phyloP scores from a whole-genome alignment of 2,113 vertebrate species.

The Ceyx cyanopectus region DNA sequence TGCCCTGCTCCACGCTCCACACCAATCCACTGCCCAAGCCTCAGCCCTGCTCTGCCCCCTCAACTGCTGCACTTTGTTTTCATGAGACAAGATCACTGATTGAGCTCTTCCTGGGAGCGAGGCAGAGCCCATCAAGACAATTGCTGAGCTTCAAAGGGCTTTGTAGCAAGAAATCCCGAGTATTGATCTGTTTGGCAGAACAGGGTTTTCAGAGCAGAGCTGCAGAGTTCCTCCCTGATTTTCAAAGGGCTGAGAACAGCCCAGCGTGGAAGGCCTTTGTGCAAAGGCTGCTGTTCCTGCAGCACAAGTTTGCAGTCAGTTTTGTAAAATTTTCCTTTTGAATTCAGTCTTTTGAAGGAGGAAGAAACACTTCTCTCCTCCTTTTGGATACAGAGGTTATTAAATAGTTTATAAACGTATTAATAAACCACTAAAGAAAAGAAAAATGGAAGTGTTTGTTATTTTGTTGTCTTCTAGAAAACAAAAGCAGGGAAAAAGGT shows the following conservation, averaged over 20 bases:
- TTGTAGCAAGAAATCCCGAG: not conserved
- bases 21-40: accelerated
- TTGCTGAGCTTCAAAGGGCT: not conserved
- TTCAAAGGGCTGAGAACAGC: not conserved
- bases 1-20: accelerated
- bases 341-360: not conserved
- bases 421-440: not conserved
- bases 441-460: not conserved
- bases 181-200: not conserved
- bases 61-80: not conserved
- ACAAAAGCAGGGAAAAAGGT: not conserved
- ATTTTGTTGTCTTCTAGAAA: not conserved
- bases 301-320: not conserved
- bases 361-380: not conserved
- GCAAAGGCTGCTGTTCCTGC: not conserved
- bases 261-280: not conserved
- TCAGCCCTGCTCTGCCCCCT: accelerated
- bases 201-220: not conserved
- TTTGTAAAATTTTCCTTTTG: not conserved
- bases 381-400: not conserved
- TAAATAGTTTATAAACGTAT: not conserved
- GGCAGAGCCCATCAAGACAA: not conserved
- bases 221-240: not conserved
- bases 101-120: not conserved
- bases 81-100: not conserved